phyloP scores from a whole-genome alignment of 2,113 vertebrate species.

The Furnarius figulus region DNA sequence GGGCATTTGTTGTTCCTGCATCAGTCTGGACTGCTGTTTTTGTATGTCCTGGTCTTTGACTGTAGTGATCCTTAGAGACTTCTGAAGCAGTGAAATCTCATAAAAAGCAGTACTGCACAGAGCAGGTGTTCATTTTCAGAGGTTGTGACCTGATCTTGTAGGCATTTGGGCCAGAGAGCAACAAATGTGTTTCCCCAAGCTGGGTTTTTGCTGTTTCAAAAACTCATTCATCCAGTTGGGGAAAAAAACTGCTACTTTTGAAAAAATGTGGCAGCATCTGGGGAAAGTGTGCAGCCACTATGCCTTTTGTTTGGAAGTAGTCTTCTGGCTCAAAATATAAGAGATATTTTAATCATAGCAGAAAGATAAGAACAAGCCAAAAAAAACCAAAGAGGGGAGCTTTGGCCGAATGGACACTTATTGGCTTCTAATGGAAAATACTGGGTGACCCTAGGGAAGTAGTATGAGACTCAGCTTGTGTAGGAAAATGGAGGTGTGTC shows the following conservation, averaged over 20 bases:
- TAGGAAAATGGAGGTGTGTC: neutral
- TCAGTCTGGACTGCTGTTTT: conserved; percentile 5
- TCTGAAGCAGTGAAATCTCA: neutral
- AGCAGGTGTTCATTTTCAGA: neutral
- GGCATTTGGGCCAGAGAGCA: neutral
- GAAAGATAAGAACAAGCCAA: neutral
- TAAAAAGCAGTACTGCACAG: neutral
- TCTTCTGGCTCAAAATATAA: neutral
- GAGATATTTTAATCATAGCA: neutral
- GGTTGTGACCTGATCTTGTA: neutral
- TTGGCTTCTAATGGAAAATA: neutral
- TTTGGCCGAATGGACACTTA: neutral
- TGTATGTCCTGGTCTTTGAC: neutral
- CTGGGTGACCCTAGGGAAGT: neutral
- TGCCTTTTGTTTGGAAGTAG: neutral
- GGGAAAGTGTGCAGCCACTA: neutral
- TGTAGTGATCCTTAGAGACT: neutral
- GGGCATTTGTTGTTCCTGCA: neutral
- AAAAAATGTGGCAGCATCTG: neutral
- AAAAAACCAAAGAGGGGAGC: neutral
- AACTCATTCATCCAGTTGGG: neutral
- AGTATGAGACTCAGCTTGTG: neutral
- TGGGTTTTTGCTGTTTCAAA: neutral
- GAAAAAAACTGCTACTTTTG: neutral
- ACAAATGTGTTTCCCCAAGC: neutral